phyloP scores from a whole-genome alignment of 2,888 invertebrate species.

The Cataglyphis rosenhaueri region DNA sequence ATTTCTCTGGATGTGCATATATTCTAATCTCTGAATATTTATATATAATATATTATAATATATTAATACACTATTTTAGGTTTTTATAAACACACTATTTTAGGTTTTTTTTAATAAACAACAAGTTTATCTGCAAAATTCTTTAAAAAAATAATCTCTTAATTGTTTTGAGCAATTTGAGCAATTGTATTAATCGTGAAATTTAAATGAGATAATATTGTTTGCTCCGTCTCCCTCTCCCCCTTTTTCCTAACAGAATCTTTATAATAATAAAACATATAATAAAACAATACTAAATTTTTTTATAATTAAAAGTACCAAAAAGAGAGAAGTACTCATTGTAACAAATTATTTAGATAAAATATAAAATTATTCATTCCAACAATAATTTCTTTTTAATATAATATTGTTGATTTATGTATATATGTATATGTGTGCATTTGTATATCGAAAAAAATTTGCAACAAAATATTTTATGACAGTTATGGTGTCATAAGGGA shows the following conservation, averaged over 20 bases:
- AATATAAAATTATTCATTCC: neutral
- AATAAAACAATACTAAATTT: neutral
- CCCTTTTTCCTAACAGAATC: neutral
- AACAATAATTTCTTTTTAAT: neutral
- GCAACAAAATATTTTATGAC: neutral
- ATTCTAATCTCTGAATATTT: neutral
- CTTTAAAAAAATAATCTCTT: neutral
- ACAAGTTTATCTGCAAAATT: neutral
- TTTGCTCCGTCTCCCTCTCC: neutral
- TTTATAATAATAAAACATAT: neutral
- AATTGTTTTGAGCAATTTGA: neutral
- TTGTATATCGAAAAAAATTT: neutral
- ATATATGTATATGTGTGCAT: neutral
- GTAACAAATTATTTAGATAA: neutral
- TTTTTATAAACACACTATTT: neutral
- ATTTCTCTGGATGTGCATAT: too few species aligned
- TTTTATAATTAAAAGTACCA: neutral
- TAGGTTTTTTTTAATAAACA: neutral
- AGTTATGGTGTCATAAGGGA: neutral
- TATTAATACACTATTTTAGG: neutral
- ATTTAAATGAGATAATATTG: neutral
- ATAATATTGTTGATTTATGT: neutral
- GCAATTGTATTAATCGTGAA: neutral
- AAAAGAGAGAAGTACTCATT: neutral
- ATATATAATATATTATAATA: too few species aligned